Base-by-base conservation (phyloP, 2,888 invertebrate genomes). In the Ochropleura plecta region DNA sequence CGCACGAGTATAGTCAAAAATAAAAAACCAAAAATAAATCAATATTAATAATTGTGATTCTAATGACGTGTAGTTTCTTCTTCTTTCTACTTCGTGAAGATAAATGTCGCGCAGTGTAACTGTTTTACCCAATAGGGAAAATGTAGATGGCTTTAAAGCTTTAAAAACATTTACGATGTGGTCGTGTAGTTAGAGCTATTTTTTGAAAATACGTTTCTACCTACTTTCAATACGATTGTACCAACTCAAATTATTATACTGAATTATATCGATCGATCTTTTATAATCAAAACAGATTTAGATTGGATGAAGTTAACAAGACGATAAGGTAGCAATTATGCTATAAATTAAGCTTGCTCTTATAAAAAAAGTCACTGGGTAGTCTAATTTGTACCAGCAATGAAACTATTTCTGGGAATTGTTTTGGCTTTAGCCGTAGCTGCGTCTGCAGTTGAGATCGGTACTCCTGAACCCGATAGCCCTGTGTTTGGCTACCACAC, bases 401-500 rank as follows among this genome's bases (percentile, higher is more conserved):
- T 90, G 87, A 89, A 90, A 79, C 70, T 82, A 62, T 72, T 89
- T 48, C 64, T 89, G 14, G 77, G 83, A 51, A 67, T 89, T 59
- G 73, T 88, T 71, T 75, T 92, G 68, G 86, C 87, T 70, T 63
- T 90, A 70, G 90, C 88, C 65, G 81, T 88, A 66, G 88, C 88
- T 57, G 84, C 84, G 40, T 76, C 88, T 62, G 82, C 76, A 59
- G 83, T 86, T 18, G 88, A 88, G 49, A 73, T 85, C 16, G 78
- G 46, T 76, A 57, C 74, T 16, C 40, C 77, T 18, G 83, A 84
- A 6, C 78, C 83, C 4, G 85, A 83, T 18, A 79, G 87, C 49
- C 84, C 90, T 16, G 83, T 88, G 4, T 91, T 76, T 60, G 86
- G 88, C 76, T 94, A 93, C 83, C 94, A 94, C 80, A 79, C 67